phyloP scores from a whole-genome alignment of 2,113 vertebrate genomes.

The Thermophis baileyi region DNA sequence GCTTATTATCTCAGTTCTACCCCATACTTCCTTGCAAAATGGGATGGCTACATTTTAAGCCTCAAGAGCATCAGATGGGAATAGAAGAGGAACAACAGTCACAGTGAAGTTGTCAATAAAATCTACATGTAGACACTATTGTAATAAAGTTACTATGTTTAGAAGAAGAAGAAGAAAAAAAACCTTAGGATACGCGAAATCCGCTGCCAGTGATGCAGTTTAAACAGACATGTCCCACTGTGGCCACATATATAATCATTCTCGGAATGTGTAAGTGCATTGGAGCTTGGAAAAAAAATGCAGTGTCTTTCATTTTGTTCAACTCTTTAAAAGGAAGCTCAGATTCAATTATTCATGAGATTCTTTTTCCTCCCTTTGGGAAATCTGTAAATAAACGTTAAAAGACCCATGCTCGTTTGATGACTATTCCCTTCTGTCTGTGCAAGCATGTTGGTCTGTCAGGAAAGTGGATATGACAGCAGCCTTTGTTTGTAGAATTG shows the following conservation, averaged over 20 bases:
- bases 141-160: not conserved
- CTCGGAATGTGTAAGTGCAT: slow-evolving; percentile 37
- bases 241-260: not conserved
- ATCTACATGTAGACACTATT: not conserved
- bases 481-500: not conserved
- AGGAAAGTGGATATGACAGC: not conserved
- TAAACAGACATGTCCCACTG: not conserved
- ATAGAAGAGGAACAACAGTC: not conserved
- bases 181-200: not conserved
- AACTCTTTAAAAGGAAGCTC: slow-evolving; percentile 17
- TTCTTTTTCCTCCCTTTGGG: slow-evolving; percentile 43
- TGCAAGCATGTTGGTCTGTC: slow-evolving; percentile 53
- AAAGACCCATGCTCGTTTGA: slow-evolving; percentile 59
- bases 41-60: not conserved
- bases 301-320: slow-evolving; percentile 53
- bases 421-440: slow-evolving; percentile 59
- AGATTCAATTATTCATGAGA: slow-evolving; percentile 61
- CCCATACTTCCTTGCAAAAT: not conserved
- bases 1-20: not conserved
- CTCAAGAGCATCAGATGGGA: not conserved
- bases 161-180: not conserved
- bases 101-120: not conserved
- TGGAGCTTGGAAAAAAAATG: slow-evolving; percentile 33
- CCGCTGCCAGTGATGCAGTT: not conserved
- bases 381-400: slow-evolving; percentile 66